Percentiles rank a stretch among this genome's conserved stretches.
Conservation (phyloP, 2,888 invertebrate species). For the Drosophila neutralis region DNA sequence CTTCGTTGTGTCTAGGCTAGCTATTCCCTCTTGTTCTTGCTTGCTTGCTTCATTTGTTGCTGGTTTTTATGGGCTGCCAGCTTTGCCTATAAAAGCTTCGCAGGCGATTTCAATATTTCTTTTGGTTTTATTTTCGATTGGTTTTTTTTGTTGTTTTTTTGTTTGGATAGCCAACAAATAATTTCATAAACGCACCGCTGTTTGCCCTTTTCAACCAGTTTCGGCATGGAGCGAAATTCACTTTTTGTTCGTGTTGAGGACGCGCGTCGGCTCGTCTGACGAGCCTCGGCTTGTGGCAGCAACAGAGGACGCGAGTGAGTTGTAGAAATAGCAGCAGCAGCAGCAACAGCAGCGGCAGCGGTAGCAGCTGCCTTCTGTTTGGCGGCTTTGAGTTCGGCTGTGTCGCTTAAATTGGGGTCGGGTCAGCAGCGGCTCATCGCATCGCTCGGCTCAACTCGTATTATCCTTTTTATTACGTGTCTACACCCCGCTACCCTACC, state of each 20-base stretch:
- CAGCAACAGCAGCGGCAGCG: neutral
- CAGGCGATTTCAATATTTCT: constrained; percentile 28
- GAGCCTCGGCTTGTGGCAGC: constrained; percentile 2
- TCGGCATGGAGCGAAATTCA: constrained; percentile 40
- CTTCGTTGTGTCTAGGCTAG: neutral
- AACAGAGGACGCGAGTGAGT: neutral
- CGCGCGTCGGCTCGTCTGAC: constrained; percentile 28
- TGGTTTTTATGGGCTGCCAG: constrained; percentile 24
- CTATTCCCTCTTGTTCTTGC: neutral
- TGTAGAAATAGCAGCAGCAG: neutral
- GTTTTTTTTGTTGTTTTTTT: neutral
- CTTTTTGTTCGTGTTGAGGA: constrained; percentile 55
- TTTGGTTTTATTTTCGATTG: neutral
- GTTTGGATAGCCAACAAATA: constrained; percentile 44
- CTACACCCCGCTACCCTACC: constrained; percentile 15
- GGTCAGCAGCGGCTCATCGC: constrained; percentile 52
- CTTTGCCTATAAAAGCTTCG: constrained; percentile 35
- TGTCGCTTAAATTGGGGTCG: constrained; percentile 68
- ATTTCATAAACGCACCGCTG: constrained; percentile 57
- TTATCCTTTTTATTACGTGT: constrained; percentile 76
- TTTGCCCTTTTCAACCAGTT: constrained; percentile 61
- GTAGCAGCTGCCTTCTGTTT: constrained; percentile 66
- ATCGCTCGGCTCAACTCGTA: constrained; percentile 48
- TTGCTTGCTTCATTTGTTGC: neutral
- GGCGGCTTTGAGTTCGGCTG: constrained; percentile 31